phyloP scores from a whole-genome alignment of 2,888 invertebrate species.

The Drosophila villosipedis region DNA sequence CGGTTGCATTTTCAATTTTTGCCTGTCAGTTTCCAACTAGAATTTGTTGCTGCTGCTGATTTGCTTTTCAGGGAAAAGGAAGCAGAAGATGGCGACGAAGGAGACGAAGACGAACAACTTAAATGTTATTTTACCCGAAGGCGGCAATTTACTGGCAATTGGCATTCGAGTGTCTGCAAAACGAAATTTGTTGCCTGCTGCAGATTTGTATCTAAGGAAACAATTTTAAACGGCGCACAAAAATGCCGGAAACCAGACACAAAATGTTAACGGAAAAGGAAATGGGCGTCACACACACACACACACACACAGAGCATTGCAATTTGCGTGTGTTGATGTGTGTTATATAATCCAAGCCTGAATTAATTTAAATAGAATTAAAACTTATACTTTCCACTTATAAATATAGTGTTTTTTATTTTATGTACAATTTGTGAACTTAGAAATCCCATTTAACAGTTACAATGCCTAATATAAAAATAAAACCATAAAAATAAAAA shows the following conservation, averaged over 20 bases:
- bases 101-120: slow-evolving; percentile 34
- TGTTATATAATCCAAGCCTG: neutral
- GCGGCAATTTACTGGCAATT: slow-evolving; percentile 76
- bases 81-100: neutral
- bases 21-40: slow-evolving; percentile 23
- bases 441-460: neutral
- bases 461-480: neutral
- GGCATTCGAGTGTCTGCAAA: slow-evolving; percentile 69
- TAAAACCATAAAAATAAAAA: neutral
- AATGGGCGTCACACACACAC: slow-evolving; percentile 59
- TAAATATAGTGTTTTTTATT: neutral
- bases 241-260: slow-evolving; percentile 81
- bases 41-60: slow-evolving; percentile 17
- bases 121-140: slow-evolving; percentile 61
- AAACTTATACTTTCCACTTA: neutral
- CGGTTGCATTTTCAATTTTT: slow-evolving; percentile 44
- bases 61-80: neutral
- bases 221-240: slow-evolving; percentile 79
- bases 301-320: slow-evolving; percentile 8
- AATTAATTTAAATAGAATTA: slow-evolving; percentile 1
- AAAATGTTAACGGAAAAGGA: slow-evolving; percentile 80
- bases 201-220: slow-evolving; percentile 77
- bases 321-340: slow-evolving; percentile 16
- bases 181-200: slow-evolving; percentile 44
- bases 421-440: neutral